Base-by-base conservation (phyloP, 2,888 invertebrate genomes). In the Cheilosia scutellata region DNA sequence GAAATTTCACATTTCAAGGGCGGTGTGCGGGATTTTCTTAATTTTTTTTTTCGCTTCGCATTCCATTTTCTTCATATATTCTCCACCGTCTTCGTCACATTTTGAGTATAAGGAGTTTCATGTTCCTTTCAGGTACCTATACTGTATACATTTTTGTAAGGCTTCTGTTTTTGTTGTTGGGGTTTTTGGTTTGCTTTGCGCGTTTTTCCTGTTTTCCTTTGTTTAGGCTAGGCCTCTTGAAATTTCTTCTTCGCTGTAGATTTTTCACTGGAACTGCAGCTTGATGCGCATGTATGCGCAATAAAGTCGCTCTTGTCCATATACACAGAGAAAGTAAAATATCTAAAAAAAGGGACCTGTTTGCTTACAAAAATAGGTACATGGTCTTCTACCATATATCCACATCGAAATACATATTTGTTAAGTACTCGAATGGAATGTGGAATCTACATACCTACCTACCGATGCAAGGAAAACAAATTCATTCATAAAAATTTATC, bases 131-230 rank as follows among this genome's bases (percentile, higher is more conserved):
- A 83, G 74, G 82, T 78, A 82, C 58, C 66, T 58, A 75, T 78
- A 77, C 37, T 47, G 60, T 63, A 70, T 44, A 60, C 6, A 47
- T 66, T 78, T 75, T 80, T 87, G 87, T 88, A 87, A 86, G 88
- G 90, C 78, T 84, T 87, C 83, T 80, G 79, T 77, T 79, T 82
- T 79, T 87, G 78, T 76, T 82, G 58, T 76, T 82, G 71, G 57
- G 49, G 44, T 68, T 20, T 47, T 44, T 25, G 37, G 74, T 76
- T 65, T 75, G 58, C 70, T 84, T 68, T 76, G 47, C 68, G 63
- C 65, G 55, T 25, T 79, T 84, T 84, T 63, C 74, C 83, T 84
- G 75, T 55, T 80, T 84, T 84, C 47, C 80, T 66, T 84, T 84
- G 82, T 71, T 80, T 65, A 51, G 51, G 63, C n/a, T 65, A 27